These are phyloP conservation scores for Peribatodes rhomboidaria DNA, from an alignment of 2,888 invertebrate species.

Conservation along the genomic window DNA sequence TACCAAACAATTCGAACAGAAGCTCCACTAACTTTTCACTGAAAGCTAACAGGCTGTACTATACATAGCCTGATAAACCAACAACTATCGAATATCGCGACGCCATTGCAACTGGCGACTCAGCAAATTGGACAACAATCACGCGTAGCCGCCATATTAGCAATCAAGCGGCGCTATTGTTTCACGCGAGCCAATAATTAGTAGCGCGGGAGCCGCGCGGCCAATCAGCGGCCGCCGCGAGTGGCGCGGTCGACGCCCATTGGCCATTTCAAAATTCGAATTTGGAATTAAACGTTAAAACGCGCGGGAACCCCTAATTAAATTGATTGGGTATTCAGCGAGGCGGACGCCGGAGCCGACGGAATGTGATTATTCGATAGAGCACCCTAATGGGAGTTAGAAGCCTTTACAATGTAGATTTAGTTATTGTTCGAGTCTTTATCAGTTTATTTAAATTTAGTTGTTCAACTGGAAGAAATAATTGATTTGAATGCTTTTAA, in stretches of 20 bases:
- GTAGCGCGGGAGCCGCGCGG: conserved; percentile 55
- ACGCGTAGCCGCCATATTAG: conserved; percentile 68
- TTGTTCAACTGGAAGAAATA: conserved; percentile 11
- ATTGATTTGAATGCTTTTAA: not conserved
- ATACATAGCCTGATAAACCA: conserved; percentile 33
- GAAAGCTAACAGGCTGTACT: conserved; percentile 16
- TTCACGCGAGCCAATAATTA: conserved; percentile 76
- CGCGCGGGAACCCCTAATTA: conserved; percentile 64
- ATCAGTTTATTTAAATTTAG: not conserved
- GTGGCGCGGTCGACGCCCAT: conserved; percentile 18
- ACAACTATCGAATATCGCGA: conserved; percentile 57
- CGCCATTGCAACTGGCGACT: conserved; percentile 69
- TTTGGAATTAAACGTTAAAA: conserved; percentile 61
- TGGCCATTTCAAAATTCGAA: conserved; percentile 54
- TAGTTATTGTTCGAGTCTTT: conserved; percentile 21
- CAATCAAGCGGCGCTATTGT: conserved; percentile 66
- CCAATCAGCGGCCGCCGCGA: conserved; percentile 66
- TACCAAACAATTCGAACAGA: not conserved
- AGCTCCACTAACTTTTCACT: conserved; percentile 10
- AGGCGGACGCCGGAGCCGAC: conserved; percentile 28
- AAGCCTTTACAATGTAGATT: conserved; percentile 26
- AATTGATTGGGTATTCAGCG: conserved; percentile 68
- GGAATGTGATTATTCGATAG: conserved; percentile 46
- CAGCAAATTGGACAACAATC: conserved; percentile 65
- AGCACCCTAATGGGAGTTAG: conserved; percentile 39